A percentile compares a stretch with the other conserved stretches of the same genome.
phyloP scores from a whole-genome alignment of 1,140 invertebrate species.

The Drusus annulatus region DNA sequence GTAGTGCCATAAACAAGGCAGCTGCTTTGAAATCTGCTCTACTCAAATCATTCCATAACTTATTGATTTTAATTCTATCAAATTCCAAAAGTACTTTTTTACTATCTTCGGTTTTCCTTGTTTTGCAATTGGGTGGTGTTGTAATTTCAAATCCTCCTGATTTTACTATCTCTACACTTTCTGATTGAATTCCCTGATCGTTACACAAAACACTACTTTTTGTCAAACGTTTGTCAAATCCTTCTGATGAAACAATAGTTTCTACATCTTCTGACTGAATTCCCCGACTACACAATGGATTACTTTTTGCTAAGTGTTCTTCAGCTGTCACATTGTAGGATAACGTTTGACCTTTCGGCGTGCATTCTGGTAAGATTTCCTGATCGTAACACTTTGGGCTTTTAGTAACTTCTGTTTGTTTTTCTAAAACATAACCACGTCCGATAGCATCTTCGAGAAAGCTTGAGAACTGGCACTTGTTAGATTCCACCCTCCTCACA shows the following conservation, averaged over 20 bases:
- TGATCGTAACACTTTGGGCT: no score
- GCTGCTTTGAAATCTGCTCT: slow-evolving; percentile 33
- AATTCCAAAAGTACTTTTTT: slow-evolving; percentile 31
- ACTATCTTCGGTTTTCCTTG: no score
- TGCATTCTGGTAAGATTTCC: neutral
- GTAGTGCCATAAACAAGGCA: slow-evolving; percentile 32
- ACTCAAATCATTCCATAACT: slow-evolving; percentile 46
- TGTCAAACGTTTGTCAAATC: no score
- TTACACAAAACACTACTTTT: no score
- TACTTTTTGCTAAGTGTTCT: neutral
- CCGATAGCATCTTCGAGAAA: slow-evolving; percentile 44
- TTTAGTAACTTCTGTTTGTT: neutral
- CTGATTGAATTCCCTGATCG: no score
- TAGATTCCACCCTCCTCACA: slow-evolving; percentile 44
- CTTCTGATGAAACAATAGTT: no score
- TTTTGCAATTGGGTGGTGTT: no score
- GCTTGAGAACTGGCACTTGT: slow-evolving; percentile 45
- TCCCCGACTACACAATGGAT: neutral
- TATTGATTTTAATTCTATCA: slow-evolving; percentile 25
- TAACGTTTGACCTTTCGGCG: neutral
- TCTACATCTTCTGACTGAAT: neutral
- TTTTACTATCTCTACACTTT: no score
- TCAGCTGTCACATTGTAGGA: neutral
- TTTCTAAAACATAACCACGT: slow-evolving; percentile 46
- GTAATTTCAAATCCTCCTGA: no score